Conservation (phyloP, 2,888 invertebrate species). For the Epicampocera succincta region DNA sequence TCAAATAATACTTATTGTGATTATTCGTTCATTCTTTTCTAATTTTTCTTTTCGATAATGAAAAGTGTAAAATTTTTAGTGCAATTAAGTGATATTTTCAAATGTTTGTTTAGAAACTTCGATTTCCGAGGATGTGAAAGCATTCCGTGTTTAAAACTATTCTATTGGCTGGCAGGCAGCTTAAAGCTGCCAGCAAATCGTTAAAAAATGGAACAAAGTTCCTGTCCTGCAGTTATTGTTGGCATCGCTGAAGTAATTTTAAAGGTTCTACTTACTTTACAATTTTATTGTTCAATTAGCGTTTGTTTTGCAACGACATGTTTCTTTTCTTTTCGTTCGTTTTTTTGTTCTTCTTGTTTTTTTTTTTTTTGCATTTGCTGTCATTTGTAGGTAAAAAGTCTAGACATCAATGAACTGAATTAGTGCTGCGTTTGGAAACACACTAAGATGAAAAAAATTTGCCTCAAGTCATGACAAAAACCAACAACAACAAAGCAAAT, state of each 20-base stretch:
- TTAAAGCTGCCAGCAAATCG: too few species aligned
- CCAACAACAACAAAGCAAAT: slow-evolving; percentile 2
- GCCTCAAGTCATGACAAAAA: slow-evolving; percentile 21
- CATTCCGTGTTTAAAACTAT: background rate
- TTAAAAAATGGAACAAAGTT: background rate
- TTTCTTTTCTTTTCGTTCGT: too few species aligned
- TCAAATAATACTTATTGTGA: slow-evolving; percentile 60
- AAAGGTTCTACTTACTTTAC: slow-evolving; percentile 30
- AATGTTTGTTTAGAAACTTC: slow-evolving; percentile 22
- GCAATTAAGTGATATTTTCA: slow-evolving; percentile 28
- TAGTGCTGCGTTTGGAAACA: slow-evolving; percentile 6
- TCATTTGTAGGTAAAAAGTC: slow-evolving; percentile 45
- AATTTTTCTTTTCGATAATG: too few species aligned
- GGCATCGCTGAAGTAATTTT: background rate
- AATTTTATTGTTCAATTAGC: slow-evolving; percentile 63
- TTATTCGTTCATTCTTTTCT: background rate
- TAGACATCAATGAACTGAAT: slow-evolving; percentile 61
- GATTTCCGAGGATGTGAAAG: slow-evolving; percentile 14
- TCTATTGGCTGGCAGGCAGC: too few species aligned
- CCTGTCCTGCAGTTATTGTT: background rate
- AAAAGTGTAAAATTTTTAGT: slow-evolving; percentile 24
- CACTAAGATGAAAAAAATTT: slow-evolving; percentile 22
- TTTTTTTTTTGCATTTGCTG: slow-evolving; percentile 11
- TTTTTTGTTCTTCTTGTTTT: too few species aligned
- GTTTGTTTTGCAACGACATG: slow-evolving; percentile 49